Evolutionary conservation across 2,888 invertebrate species (phyloP).

Genomic region (Nomada ruficornis): DNA sequence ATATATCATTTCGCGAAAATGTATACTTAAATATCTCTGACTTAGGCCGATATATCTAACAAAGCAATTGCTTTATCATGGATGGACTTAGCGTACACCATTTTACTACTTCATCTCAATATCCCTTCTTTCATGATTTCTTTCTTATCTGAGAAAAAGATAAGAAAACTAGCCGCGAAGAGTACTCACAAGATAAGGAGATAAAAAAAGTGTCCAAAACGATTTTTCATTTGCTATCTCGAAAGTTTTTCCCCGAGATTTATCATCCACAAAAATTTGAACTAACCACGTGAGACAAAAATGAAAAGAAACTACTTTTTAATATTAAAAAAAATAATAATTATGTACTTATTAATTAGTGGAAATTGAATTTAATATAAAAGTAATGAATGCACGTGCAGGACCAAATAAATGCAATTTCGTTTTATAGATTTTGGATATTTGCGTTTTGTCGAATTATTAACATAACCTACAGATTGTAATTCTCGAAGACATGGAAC

Average conservation of each 20-base stretch:
- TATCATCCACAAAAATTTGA: not conserved
- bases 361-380: not conserved
- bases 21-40: conserved; percentile 8
- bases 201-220: conserved; percentile 1
- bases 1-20: not conserved
- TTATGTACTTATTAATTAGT: not conserved
- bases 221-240: conserved; percentile 11
- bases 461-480: conserved; percentile 21
- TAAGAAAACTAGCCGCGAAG: conserved; percentile 31
- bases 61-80: conserved; percentile 34
- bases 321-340: no score
- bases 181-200: conserved; percentile 20
- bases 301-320: not conserved
- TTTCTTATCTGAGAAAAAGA: conserved; percentile 37
- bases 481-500: not conserved
- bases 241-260: not conserved
- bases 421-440: not conserved
- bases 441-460: not conserved
- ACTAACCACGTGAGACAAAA: not conserved
- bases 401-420: not conserved
- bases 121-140: not conserved
- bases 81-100: conserved; percentile 24
- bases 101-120: conserved; percentile 40
- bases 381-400: not conserved
- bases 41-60: conserved; percentile 32